Percentiles rank a stretch among this genome's conserved stretches.
Evolutionary conservation across 1,140 invertebrate species (phyloP).

Genomic region (Lepeophtheirus salmonis): DNA sequence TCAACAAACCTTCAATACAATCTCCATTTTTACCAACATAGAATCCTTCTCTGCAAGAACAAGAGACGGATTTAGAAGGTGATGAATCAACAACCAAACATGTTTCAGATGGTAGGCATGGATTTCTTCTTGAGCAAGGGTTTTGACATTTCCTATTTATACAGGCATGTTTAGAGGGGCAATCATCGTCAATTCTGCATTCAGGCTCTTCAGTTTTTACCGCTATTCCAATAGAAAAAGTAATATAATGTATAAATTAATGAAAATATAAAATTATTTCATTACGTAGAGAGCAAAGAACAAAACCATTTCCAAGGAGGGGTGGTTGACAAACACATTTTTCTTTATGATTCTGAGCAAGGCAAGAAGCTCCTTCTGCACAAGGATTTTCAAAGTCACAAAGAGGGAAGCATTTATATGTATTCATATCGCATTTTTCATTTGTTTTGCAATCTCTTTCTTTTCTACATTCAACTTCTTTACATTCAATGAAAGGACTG

Average conservation of each 20-base stretch:
- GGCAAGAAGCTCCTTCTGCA: not conserved
- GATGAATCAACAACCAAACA: slow-evolving; percentile 5
- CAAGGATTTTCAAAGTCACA: slow-evolving; percentile 25
- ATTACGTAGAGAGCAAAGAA: not conserved
- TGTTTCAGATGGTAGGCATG: slow-evolving; percentile 2
- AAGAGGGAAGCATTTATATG: slow-evolving; percentile 15
- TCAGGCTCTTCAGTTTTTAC: slow-evolving; percentile 27
- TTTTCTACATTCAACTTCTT: slow-evolving; percentile 22
- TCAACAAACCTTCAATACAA: slow-evolving; percentile 20
- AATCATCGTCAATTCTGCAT: slow-evolving; percentile 47
- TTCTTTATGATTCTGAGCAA: not conserved
- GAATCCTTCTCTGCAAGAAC: not conserved
- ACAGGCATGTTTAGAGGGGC: slow-evolving; percentile 38
- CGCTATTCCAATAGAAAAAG: not conserved
- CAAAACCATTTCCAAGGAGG: slow-evolving; percentile 29
- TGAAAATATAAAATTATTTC: not conserved
- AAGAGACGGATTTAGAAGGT: slow-evolving; percentile 17
- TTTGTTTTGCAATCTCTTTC: slow-evolving; percentile 4
- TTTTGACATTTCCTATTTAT: slow-evolving; percentile 41
- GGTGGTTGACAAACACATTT: slow-evolving; percentile 23
- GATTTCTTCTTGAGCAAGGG: slow-evolving; percentile 34
- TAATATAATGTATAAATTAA: not conserved
- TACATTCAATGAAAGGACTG: slow-evolving; percentile 43
- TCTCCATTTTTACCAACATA: slow-evolving; percentile 47
- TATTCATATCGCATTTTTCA: slow-evolving; percentile 10